Evolutionary conservation across 2,113 vertebrate genomes (phyloP), one percentile per base, ranked within the genome.

Genomic region (Rhinolophus ferrumequinum): DNA sequence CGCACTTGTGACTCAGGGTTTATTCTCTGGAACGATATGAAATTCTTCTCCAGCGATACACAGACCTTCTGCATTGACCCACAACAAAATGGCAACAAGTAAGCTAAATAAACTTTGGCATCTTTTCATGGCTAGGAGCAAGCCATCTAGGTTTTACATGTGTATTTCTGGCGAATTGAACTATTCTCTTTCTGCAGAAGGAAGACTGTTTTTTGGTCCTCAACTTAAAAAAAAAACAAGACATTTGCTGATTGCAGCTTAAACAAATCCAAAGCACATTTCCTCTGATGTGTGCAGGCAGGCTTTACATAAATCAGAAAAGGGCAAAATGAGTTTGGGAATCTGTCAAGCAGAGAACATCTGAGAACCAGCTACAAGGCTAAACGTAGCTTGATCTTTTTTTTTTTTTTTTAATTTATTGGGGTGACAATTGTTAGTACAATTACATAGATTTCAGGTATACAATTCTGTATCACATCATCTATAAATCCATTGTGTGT

Each of bases 191-290:
- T 93, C 81, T 92, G 94, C 24, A 60, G 21, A 28, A 87, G 26
- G 47, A 93, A 93, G 91, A 64, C 26, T 54, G n/a, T 62, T 5
- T 44, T 92, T 90, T 62, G 75, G 28, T 70, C 18, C 47, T 92
- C 35, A 64, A 47, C 33, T 72, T 67, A 35, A 64, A 67, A 87
- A 54, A 80, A 35, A 26, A n/a, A 38, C 67, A 47, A 44, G 19
- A 1, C 30, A n/a, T 96, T 97, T 95, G 85, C 69, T 95, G 62
- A 86, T 67, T 90, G 67, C 60, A 90, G 88, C 75, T 24, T 95
- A 44, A 83, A 88, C 58, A 75, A 69, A 72, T 69, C 9, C 88
- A 69, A 90, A 82, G 67, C 24, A 52, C 22, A 21, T 94, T 93
- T 92, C 92, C 47, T 69, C n/a, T 79, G 41, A 12, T 75, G 50